A percentile compares a stretch with the other conserved stretches of the same genome.
phyloP scores from a whole-genome alignment of 2,888 invertebrate species.

The Aelia acuminata region DNA sequence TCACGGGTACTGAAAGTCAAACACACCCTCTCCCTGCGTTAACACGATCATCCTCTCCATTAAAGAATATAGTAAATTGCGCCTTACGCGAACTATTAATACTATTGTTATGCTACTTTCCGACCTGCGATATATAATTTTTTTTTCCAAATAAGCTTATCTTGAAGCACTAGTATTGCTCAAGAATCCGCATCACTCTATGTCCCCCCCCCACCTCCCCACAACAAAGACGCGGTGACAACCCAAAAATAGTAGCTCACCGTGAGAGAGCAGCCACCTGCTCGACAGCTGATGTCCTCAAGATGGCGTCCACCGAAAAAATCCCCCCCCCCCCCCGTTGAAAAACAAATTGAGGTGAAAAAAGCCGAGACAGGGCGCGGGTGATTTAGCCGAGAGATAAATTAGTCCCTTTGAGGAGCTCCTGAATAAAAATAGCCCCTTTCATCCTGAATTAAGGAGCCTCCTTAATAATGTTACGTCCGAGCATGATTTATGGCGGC shows the following conservation, averaged over 20 bases:
- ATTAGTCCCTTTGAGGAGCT: slow-evolving; percentile 54
- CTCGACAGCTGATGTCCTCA: background rate
- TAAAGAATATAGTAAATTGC: no score
- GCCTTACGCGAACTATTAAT: no score
- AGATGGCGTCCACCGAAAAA: slow-evolving; percentile 23
- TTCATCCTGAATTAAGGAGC: slow-evolving; percentile 59
- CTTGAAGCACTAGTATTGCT: background rate
- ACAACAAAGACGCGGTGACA: background rate
- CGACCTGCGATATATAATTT: no score
- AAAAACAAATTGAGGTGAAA: slow-evolving; percentile 60
- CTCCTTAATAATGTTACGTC: slow-evolving; percentile 60
- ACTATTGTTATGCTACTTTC: no score
- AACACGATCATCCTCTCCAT: no score
- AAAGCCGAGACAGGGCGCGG: slow-evolving; percentile 54
- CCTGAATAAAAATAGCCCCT: slow-evolving; percentile 60
- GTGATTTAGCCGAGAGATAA: slow-evolving; percentile 56
- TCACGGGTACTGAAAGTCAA: no score
- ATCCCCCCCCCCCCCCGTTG: background rate
- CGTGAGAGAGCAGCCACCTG: slow-evolving; percentile 40
- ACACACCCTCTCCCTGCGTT: no score
- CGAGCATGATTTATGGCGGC: slow-evolving; percentile 53
- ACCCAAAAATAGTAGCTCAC: background rate
- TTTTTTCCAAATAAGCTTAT: background rate
- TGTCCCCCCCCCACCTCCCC: background rate
- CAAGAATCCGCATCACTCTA: background rate